phyloP scores from a whole-genome alignment of 2,113 vertebrate species.

The Copsychus sechellarum region DNA sequence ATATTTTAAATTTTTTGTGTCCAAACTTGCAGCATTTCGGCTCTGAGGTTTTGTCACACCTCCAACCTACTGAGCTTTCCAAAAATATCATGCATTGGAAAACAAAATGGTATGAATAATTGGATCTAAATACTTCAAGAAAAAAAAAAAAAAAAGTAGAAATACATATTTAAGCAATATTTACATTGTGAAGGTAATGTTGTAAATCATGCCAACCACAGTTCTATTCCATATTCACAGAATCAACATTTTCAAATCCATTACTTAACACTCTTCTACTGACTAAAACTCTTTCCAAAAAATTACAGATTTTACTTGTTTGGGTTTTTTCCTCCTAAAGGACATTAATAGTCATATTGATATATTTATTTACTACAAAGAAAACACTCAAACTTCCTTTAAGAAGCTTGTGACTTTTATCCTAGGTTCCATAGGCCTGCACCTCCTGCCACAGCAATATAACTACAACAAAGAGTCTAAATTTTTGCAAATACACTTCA shows the following conservation, averaged over 20 bases:
- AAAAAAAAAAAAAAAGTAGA: neutral
- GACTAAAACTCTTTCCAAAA: neutral
- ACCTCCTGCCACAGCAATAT: neutral
- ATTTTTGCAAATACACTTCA: neutral
- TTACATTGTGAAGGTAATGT: neutral
- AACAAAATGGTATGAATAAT: neutral
- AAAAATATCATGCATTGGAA: neutral
- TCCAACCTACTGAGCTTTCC: neutral
- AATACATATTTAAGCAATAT: neutral
- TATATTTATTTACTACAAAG: neutral
- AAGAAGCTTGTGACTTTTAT: neutral
- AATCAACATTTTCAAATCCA: neutral
- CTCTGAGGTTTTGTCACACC: neutral
- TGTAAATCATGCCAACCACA: neutral
- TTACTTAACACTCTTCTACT: neutral
- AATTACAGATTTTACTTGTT: neutral
- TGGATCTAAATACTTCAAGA: neutral
- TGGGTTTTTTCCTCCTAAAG: neutral
- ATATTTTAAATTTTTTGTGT: neutral
- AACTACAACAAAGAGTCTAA: neutral
- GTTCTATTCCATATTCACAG: neutral
- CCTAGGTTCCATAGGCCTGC: neutral
- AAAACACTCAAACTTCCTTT: neutral
- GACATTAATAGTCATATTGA: neutral
- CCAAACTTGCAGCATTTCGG: neutral